Evolutionary conservation across 1,140 invertebrate species (phyloP), one percentile per base, ranked within the genome.

Genomic region (Agraylea sexmaculata): DNA sequence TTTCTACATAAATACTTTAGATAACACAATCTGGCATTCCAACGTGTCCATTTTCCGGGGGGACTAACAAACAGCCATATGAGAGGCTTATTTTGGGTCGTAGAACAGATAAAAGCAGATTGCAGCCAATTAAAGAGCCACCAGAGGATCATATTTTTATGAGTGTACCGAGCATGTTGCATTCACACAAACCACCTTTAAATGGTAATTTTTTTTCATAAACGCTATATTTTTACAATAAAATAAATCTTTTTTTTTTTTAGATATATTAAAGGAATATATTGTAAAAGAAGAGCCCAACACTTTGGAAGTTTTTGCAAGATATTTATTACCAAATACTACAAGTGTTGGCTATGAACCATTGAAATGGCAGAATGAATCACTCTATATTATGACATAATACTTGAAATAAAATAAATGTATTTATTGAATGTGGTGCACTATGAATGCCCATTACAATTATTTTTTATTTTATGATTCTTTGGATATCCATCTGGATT

Each of bases 91-190:
- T 83, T 51, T 54, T 88, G 62, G 77, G 31, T 38, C 12, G 51
- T 64, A 19, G 47, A 52, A 38, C 25, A 59, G 5, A 28, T 47
- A 28, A 52, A 54, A 33, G n/a, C n/a, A n/a, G n/a, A n/a, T n/a
- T n/a, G n/a, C n/a, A n/a, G n/a, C n/a, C n/a, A n/a, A n/a, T n/a
- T n/a, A n/a, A n/a, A n/a, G n/a, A n/a, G n/a, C 56, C 70, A 51
- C 69, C 61, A 19, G 56, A 73, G 50, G 60, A 68, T 8, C 74
- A 76, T 60, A 49, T 87, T 16, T 57, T 93, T 33, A 56, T 84
- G 10, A 92, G 87, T 62, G 64, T 93, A n/a, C 89, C 91, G 1
- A 91, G 86, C 67, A 78, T 80, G 19, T 64, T 92, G 33, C 88
- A 94, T 68, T 94, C 89, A 7, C 87, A 91, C 53, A 95, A 95